Percentiles rank a stretch among this genome's conserved stretches.
These are phyloP conservation scores for Sipunculus nudus DNA, from an alignment of 2,888 invertebrate genomes.

Conservation along the genomic window DNA sequence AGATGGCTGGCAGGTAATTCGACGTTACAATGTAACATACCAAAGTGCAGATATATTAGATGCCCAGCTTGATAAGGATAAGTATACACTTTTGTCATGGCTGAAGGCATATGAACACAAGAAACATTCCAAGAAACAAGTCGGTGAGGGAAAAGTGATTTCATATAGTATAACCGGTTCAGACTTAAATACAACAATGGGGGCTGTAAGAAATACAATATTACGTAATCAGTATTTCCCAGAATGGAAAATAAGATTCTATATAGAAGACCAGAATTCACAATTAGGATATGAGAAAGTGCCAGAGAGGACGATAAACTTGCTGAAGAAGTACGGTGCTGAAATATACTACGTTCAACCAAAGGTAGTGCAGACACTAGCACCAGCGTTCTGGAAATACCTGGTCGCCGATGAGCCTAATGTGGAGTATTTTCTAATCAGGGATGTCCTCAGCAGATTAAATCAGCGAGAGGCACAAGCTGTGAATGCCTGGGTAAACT, in stretches of 20 bases:
- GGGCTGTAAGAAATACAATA: not conserved
- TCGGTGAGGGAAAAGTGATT: not conserved
- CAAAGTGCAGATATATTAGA: not conserved
- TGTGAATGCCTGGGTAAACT: not conserved
- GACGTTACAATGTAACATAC: not conserved
- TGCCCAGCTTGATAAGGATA: not conserved
- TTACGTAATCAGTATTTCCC: not conserved
- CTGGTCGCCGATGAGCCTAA: not conserved
- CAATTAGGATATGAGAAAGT: not conserved
- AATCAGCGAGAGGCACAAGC: not conserved
- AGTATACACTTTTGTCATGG: not conserved
- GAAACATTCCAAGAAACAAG: too few relatives aligned
- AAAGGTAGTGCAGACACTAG: not conserved
- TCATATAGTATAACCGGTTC: not conserved
- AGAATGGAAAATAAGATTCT: not conserved
- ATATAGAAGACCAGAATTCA: not conserved
- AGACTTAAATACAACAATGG: not conserved
- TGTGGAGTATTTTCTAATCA: not conserved
- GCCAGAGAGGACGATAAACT: not conserved
- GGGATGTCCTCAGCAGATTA: not conserved
- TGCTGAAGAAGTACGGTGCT: not conserved
- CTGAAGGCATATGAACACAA: too few relatives aligned
- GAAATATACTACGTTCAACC: not conserved
- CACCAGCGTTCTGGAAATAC: not conserved
- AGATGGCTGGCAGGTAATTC: too few relatives aligned